Evolutionary conservation across 92 coral and sea anemone genomes (phyloP).

Genomic region (Muricea muricata): DNA sequence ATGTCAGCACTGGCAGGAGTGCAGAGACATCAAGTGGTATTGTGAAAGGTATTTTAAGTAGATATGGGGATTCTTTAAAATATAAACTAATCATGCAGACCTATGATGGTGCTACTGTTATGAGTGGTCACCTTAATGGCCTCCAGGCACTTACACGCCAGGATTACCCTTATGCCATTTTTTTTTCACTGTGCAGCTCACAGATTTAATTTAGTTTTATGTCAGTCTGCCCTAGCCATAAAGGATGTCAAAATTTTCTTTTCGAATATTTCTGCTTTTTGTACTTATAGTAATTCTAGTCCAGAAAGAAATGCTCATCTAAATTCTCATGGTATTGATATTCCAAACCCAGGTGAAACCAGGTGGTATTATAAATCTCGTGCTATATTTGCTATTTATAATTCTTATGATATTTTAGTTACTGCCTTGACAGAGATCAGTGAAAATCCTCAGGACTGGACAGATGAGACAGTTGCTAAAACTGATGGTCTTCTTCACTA

Average conservation of each 20-base stretch:
- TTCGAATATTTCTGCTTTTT: background rate
- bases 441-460: background rate
- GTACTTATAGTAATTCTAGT: background rate
- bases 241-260: background rate
- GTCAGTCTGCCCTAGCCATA: background rate
- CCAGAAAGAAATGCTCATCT: background rate
- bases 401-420: background rate
- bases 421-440: background rate
- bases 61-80: background rate
- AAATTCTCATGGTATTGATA: background rate
- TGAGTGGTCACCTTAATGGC: constrained; percentile 13
- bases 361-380: too few species aligned
- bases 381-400: background rate
- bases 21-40: background rate
- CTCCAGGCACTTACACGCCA: background rate
- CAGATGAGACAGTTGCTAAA: background rate
- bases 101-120: constrained; percentile 2
- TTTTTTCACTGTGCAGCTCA: constrained; percentile 20
- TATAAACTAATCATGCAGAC: background rate
- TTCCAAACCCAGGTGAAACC: background rate
- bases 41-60: background rate
- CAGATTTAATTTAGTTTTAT: background rate
- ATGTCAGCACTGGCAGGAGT: too few species aligned
- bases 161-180: constrained; percentile 1
- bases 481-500: constrained; percentile 5